A percentile compares a stretch with the other conserved stretches of the same genome.
phyloP scores from a whole-genome alignment of 2,888 invertebrate species.

The Dolichopus griseipennis region DNA sequence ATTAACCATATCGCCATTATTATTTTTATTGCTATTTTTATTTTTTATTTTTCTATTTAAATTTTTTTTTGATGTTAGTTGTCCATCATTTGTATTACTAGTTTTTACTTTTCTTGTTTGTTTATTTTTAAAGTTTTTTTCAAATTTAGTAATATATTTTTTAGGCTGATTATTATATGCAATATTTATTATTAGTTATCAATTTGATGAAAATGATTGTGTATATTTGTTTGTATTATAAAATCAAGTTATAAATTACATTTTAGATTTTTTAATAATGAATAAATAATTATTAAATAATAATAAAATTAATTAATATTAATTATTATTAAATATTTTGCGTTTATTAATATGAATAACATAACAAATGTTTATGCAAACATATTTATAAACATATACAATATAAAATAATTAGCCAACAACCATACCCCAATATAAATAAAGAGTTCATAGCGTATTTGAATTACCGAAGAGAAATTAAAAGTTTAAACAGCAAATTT shows the following conservation, averaged over 20 bases:
- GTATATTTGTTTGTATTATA: background rate
- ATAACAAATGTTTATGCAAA: background rate
- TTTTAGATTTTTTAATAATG: too few species aligned
- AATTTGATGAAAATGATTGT: background rate
- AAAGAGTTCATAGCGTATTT: too few species aligned
- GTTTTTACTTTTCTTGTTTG: background rate
- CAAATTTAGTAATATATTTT: background rate
- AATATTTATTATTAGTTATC: background rate
- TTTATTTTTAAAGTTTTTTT: background rate
- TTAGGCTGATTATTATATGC: background rate
- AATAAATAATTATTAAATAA: too few species aligned
- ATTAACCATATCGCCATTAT: conserved; percentile 29
- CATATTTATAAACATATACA: background rate
- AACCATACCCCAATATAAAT: background rate
- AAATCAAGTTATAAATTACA: background rate
- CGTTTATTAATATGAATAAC: background rate
- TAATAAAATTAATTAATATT: background rate
- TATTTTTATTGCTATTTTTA: conserved; percentile 19
- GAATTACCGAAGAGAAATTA: background rate
- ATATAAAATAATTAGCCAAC: background rate
- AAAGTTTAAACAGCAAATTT: background rate
- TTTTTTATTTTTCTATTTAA: conserved; percentile 18
- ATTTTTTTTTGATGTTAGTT: background rate
- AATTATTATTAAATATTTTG: too few species aligned
- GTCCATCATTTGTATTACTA: background rate